Evolutionary conservation across 1,140 invertebrate species (phyloP).

Genomic region (Trichonephila clavipes): DNA sequence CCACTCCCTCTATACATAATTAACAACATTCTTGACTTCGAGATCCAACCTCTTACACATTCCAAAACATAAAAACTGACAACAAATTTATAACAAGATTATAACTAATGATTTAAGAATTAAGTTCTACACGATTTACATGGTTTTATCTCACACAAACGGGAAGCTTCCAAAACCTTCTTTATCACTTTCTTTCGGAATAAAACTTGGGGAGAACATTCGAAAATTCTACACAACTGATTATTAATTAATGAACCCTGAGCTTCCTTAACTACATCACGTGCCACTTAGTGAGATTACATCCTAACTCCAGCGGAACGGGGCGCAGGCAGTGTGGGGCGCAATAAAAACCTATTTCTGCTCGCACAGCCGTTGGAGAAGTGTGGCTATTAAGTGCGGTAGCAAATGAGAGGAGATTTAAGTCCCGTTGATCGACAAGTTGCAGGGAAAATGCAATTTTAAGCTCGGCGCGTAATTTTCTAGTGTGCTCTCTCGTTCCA

Average conservation of each 20-base stretch:
- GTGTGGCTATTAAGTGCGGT: not conserved
- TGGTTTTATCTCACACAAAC: not conserved
- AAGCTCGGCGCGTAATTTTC: constrained; percentile 11
- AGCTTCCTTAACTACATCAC: not conserved
- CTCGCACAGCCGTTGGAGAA: not conserved
- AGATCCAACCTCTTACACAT: too few relatives aligned
- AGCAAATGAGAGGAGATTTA: constrained; percentile 1
- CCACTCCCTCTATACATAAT: too few relatives aligned
- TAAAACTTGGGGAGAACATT: not conserved
- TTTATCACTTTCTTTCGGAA: not conserved
- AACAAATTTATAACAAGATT: not conserved
- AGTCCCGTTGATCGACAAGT: not conserved
- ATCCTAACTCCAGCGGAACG: not conserved
- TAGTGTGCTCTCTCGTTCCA: not conserved
- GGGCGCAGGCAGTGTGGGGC: not conserved
- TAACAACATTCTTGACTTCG: too few relatives aligned
- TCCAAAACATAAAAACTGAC: too few relatives aligned
- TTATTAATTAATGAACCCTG: constrained; percentile 7
- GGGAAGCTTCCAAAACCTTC: not conserved
- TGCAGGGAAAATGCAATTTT: constrained; percentile 20
- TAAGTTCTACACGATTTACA: not conserved
- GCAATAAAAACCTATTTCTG: constrained; percentile 35
- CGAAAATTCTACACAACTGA: constrained; percentile 5
- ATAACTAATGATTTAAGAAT: not conserved
- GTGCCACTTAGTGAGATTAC: constrained; percentile 4